Evolutionary conservation across 2,888 invertebrate genomes (phyloP).

Genomic region (Caenorhabditis becei): DNA sequence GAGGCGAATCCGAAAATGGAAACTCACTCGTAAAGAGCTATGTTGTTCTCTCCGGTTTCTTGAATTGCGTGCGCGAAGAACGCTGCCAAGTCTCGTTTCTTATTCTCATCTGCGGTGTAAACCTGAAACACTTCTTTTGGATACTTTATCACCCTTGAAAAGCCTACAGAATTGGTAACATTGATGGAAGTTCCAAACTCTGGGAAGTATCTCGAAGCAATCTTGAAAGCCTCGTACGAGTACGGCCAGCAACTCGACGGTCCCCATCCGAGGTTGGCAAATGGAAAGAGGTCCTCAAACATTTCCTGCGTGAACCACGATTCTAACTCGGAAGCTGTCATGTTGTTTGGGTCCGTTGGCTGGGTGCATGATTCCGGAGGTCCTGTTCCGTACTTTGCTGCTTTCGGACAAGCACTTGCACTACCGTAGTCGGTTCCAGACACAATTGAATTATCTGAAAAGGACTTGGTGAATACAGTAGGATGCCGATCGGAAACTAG

Average conservation of each 20-base stretch:
- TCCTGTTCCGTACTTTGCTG: constrained; percentile 66
- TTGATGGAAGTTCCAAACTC: constrained; percentile 73
- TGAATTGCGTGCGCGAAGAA: constrained; percentile 79
- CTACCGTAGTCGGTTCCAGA: constrained; percentile 44
- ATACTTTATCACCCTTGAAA: background rate
- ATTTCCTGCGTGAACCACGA: constrained; percentile 75
- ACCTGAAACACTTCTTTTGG: too few relatives aligned
- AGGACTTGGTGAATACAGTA: background rate
- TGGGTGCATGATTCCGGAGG: constrained; percentile 66
- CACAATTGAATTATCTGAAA: constrained; percentile 59
- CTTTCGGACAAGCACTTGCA: constrained; percentile 62
- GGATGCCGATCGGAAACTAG: background rate
- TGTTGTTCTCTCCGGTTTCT: constrained; percentile 79
- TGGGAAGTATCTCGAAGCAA: constrained; percentile 77
- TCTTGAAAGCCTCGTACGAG: constrained; percentile 77
- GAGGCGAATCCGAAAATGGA: background rate
- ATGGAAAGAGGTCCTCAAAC: constrained; percentile 77
- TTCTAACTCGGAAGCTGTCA: constrained; percentile 69
- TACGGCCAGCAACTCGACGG: constrained; percentile 76
- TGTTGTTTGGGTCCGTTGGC: constrained; percentile 74
- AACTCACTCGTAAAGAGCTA: constrained; percentile 70
- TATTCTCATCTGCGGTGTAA: constrained; percentile 71
- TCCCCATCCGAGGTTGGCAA: constrained; percentile 79
- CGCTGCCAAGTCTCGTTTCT: constrained; percentile 74
- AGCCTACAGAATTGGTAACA: constrained; percentile 66